These are phyloP conservation scores for Himalopsyche phryganea DNA, from an alignment of 1,140 invertebrate genomes.

Conservation along the genomic window DNA sequence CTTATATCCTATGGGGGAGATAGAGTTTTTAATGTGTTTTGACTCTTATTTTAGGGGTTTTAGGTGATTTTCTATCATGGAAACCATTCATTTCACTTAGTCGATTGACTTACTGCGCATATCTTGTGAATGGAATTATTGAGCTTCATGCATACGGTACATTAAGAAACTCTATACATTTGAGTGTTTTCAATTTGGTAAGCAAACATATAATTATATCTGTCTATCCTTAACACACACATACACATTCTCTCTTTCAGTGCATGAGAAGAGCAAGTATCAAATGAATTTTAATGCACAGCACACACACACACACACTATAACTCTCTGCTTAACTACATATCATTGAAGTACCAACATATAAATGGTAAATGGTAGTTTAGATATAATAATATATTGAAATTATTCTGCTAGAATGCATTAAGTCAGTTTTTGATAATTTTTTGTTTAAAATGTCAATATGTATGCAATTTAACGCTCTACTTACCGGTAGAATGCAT, in stretches of 20 bases:
- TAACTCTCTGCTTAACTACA: background rate
- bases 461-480: too few relatives aligned
- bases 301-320: background rate
- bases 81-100: slow-evolving; percentile 61
- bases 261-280: background rate
- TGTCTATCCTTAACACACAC: background rate
- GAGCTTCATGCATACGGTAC: slow-evolving; percentile 59
- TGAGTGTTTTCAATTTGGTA: slow-evolving; percentile 52
- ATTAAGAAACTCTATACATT: slow-evolving; percentile 52
- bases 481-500: too few relatives aligned
- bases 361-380: too few relatives aligned
- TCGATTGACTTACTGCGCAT: slow-evolving; percentile 68
- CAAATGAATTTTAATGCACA: background rate
- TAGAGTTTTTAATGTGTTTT: background rate
- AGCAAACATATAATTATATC: slow-evolving; percentile 37
- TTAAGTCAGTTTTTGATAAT: too few relatives aligned
- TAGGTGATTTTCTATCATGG: slow-evolving; percentile 63
- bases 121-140: slow-evolving; percentile 66
- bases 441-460: too few relatives aligned
- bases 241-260: background rate
- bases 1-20: background rate
- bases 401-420: too few relatives aligned
- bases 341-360: too few relatives aligned
- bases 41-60: slow-evolving; percentile 47
- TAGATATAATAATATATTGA: too few relatives aligned